Conservation (phyloP, 2,888 invertebrate genomes). For the Tenthredo distinguenda region DNA sequence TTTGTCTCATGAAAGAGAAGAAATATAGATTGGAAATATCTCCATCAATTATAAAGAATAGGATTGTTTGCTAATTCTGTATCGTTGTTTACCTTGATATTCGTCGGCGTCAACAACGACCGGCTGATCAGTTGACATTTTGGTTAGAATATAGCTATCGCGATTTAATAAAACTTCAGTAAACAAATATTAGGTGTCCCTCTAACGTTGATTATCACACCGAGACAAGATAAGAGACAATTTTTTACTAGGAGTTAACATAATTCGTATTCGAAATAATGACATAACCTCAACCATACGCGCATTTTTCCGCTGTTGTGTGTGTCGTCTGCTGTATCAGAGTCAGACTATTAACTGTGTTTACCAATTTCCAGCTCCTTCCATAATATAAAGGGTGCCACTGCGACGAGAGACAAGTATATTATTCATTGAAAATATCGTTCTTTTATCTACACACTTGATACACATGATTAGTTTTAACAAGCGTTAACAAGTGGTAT, state of each 20-base stretch:
- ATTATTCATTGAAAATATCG: background rate
- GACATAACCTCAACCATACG: constrained; percentile 26
- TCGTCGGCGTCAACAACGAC: constrained; percentile 17
- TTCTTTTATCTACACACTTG: background rate
- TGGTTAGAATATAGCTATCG: background rate
- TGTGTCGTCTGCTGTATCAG: constrained; percentile 36
- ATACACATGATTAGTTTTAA: background rate
- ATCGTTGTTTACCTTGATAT: constrained; percentile 42
- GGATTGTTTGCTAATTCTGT: background rate
- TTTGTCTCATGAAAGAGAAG: background rate
- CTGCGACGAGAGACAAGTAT: background rate
- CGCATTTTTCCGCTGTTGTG: background rate
- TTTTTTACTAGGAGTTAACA: background rate
- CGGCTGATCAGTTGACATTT: constrained; percentile 32
- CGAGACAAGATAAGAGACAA: background rate
- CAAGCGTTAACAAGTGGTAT: background rate
- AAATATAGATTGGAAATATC: background rate
- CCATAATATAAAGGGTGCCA: background rate
- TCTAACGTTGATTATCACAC: background rate
- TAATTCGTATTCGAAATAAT: background rate
- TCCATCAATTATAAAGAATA: background rate
- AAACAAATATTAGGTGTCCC: background rate
- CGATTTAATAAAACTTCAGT: background rate
- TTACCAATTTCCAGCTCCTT: background rate
- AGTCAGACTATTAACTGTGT: constrained; percentile 55